Conservation (phyloP, 1,140 invertebrate genomes). For the Brachionus paranguensis region DNA sequence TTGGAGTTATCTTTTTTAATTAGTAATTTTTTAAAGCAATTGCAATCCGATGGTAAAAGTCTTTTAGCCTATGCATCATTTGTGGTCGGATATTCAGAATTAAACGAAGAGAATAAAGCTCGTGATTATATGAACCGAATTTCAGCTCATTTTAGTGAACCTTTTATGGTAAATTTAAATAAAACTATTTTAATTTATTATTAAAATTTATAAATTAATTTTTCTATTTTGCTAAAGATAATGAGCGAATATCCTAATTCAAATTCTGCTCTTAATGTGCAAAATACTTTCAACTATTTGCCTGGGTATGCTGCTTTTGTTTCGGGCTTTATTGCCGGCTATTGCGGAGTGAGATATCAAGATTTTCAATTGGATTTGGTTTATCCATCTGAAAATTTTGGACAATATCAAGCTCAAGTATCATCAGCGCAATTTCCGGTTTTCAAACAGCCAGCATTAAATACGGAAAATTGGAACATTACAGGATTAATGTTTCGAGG, state of each 20-base stretch:
- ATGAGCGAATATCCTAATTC: slow-evolving; percentile 35
- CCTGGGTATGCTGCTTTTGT: slow-evolving; percentile 27
- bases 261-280: not conserved
- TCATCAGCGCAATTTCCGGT: slow-evolving; percentile 23
- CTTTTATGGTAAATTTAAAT: slow-evolving; percentile 10
- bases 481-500: slow-evolving; percentile 32
- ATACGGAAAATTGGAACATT: slow-evolving; percentile 21
- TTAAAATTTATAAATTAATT: not conserved
- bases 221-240: not conserved
- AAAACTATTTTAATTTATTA: not conserved
- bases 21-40: not conserved
- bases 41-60: slow-evolving; percentile 11
- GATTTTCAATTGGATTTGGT: slow-evolving; percentile 39
- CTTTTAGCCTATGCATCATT: slow-evolving; percentile 16
- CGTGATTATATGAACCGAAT: not conserved
- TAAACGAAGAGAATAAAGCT: slow-evolving; percentile 37
- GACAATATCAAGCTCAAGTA: slow-evolving; percentile 1
- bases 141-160: slow-evolving; percentile 10
- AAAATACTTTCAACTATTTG: slow-evolving; percentile 32
- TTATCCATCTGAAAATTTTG: slow-evolving; percentile 35
- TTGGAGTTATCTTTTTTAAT: not conserved
- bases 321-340: not conserved
- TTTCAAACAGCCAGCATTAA: slow-evolving; percentile 18
- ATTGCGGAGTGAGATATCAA: slow-evolving; percentile 1
- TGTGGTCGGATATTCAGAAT: slow-evolving; percentile 22